Evolutionary conservation across 2,797 vertebrate species (phyloP).

Genomic region (Xenops minutus): DNA sequence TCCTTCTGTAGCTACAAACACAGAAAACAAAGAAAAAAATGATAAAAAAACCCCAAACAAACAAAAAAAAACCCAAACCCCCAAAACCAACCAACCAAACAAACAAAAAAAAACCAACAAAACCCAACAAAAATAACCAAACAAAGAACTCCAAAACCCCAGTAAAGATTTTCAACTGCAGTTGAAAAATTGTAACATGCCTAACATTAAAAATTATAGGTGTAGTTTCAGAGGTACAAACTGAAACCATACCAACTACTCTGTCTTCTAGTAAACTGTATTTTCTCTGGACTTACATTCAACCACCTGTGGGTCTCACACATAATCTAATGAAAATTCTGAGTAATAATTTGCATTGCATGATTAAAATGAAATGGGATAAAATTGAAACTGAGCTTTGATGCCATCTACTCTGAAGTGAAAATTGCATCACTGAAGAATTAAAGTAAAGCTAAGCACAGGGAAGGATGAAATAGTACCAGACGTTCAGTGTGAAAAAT

Average conservation of each 20-base stretch:
- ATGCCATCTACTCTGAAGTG: not conserved
- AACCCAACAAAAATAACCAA: too few species aligned
- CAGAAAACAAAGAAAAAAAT: not conserved
- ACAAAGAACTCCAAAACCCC: not conserved
- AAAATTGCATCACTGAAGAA: not conserved
- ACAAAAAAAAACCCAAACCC: not conserved
- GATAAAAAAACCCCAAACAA: accelerated
- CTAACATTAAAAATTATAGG: not conserved
- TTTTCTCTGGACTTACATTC: not conserved
- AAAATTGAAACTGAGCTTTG: not conserved
- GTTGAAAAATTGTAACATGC: not conserved
- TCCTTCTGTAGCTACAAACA: not conserved
- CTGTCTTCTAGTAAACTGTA: not conserved
- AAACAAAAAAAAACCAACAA: too few species aligned
- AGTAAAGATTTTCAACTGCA: not conserved
- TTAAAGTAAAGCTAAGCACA: not conserved
- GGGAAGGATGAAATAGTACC: not conserved
- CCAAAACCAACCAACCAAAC: too few species aligned
- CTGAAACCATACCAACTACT: not conserved
- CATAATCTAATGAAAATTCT: not conserved
- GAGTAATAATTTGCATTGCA: not conserved
- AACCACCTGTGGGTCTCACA: not conserved
- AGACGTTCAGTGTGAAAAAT: not conserved
- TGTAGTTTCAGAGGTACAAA: not conserved
- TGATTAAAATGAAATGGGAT: not conserved